phyloP scores from a whole-genome alignment of 2,888 invertebrate species.

The Acronicta aceris region DNA sequence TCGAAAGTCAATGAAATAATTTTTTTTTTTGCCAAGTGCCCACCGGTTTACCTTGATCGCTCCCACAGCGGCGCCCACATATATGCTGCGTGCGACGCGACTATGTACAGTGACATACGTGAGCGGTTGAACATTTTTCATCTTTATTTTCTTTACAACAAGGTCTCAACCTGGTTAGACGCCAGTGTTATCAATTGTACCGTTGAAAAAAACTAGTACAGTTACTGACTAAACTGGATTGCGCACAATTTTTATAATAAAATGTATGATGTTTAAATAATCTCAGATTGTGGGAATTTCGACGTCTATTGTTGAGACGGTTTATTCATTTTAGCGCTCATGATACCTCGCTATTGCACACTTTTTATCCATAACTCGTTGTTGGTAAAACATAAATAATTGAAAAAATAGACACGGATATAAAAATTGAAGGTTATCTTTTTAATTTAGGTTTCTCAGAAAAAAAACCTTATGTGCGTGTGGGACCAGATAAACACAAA shows the following conservation, averaged over 20 bases:
- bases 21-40: conserved; percentile 46
- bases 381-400: background rate
- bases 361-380: background rate
- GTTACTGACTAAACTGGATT: conserved; percentile 65
- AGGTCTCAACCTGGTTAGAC: background rate
- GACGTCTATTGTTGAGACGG: conserved; percentile 41
- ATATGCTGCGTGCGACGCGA: conserved; percentile 16
- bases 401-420: background rate
- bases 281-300: conserved; percentile 68
- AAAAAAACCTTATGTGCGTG: too few species aligned
- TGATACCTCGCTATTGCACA: conserved; percentile 8
- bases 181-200: conserved; percentile 22
- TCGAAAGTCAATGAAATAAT: conserved; percentile 52
- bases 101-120: conserved; percentile 18
- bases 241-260: conserved; percentile 68
- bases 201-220: conserved; percentile 59
- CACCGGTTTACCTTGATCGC: conserved; percentile 50
- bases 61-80: conserved; percentile 52
- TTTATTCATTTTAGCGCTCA: conserved; percentile 25
- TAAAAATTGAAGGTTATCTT: background rate
- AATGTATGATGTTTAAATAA: conserved; percentile 68
- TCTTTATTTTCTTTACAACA: background rate
- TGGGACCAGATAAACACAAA: too few species aligned
- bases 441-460: too few species aligned
- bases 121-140: background rate